Evolutionary conservation across 1,140 invertebrate genomes (phyloP), one percentile per base, ranked within the genome.

Genomic region (Drosophila carrolli): DNA sequence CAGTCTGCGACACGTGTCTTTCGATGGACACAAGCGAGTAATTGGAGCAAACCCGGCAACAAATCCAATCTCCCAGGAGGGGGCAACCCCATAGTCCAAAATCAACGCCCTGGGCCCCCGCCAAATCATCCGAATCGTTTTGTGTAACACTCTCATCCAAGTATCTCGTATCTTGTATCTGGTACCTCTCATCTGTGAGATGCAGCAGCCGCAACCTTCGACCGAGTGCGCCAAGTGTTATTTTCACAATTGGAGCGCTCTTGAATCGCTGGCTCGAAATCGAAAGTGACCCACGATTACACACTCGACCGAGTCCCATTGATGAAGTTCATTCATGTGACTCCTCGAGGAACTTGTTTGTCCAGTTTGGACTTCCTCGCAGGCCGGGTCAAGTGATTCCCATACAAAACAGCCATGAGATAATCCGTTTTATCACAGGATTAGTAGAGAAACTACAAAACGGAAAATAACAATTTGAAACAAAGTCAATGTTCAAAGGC

Each of bases 171-270:
- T 23, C 41, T 57, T 27, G 46, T 43, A 44, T 32, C 35, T 58
- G 38, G 53, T 66, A 46, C 27, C 29, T 43, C 40, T 44, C 68
- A 41, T 63, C 63, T 50, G 41, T 43, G 47, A 81, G 75, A 88
- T 81, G 53, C 65, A 70, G 61, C 66, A 70, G 55, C 65, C 46
- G 48, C 63, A 88, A 84, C 84, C 84, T 88, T 88, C 84, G 68
- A 13, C 19, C 40, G 70, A 88, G 84, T 89, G 59, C 73, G 75
- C 79, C 83, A 86, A 86, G 83, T 86, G 83, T 83, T 89, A 86
- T 88, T 89, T 88, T 89, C 84, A 88, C 84, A 80, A 88, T 83
- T 88, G 84, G 80, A 88, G 84, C 84, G 68, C 77, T 77, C 83
- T 89, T 75, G 48, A 88, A 65, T 53, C 46, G 65, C 47, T 79